Evolutionary conservation across 2,113 vertebrate genomes (phyloP).

Genomic region (Dissostichus mawsoni): DNA sequence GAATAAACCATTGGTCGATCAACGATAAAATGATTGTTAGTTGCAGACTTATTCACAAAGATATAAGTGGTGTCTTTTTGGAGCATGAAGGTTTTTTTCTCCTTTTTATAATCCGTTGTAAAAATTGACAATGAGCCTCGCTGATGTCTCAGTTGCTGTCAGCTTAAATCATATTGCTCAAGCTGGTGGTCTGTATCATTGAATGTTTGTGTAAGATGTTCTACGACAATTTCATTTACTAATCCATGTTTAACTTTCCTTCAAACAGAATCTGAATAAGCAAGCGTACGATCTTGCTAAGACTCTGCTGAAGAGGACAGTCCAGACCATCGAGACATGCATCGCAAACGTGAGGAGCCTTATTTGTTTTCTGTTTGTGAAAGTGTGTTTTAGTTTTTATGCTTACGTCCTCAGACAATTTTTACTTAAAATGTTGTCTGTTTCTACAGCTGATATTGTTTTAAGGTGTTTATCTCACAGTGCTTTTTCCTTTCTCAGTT

Average conservation of each 20-base stretch:
- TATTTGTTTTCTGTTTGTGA: neutral
- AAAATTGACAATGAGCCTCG: neutral
- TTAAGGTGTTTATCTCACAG: neutral
- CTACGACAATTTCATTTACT: neutral
- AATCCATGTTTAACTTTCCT: conserved; percentile 23
- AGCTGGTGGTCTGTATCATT: neutral
- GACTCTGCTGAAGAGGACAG: conserved; percentile 96
- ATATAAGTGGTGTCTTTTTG: neutral
- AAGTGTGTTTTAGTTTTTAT: neutral
- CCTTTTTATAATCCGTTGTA: neutral
- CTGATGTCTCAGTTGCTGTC: neutral
- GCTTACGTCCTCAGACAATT: neutral
- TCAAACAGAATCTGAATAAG: conserved; percentile 96
- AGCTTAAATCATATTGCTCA: neutral
- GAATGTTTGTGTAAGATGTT: neutral
- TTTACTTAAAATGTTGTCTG: neutral
- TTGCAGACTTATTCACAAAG: neutral
- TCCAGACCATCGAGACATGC: conserved; percentile 97
- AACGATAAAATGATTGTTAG: no score
- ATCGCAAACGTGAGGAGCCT: conserved; percentile 92
- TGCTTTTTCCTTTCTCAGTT: conserved; percentile 83
- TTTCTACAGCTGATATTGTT: neutral
- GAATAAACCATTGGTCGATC: no score
- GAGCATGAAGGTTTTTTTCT: neutral
- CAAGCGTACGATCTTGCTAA: conserved; percentile 98